phyloP scores from a whole-genome alignment of 2,113 vertebrate species.

The Rhineura floridana region DNA sequence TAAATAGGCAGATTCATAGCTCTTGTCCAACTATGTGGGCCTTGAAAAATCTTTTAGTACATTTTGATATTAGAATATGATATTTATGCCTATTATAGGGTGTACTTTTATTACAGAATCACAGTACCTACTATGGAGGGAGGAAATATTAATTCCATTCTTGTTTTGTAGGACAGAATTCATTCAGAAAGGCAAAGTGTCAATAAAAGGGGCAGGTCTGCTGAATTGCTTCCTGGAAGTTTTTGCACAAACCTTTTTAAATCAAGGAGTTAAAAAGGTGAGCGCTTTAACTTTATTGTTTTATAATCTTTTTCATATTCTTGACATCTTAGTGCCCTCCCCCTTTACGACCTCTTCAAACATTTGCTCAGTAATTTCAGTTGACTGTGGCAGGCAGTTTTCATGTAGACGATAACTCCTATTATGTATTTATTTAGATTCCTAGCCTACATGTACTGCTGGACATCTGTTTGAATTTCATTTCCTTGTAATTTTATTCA shows the following conservation, averaged over 20 bases:
- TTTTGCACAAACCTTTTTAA: constrained; percentile 55
- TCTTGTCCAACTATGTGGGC: neutral
- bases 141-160: neutral
- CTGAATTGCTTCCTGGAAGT: constrained; percentile 52
- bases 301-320: too few relatives aligned
- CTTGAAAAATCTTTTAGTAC: neutral
- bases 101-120: neutral
- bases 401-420: neutral
- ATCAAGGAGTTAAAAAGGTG: constrained; percentile 61
- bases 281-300: constrained; percentile 9
- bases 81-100: rapidly evolving
- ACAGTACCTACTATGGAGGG: rapidly evolving
- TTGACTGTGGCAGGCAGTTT: constrained; percentile 11
- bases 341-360: rapidly evolving
- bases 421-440: neutral
- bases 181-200: constrained; percentile 44
- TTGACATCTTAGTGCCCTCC: neutral
- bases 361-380: neutral
- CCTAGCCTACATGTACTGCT: neutral
- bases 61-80: neutral
- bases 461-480: neutral
- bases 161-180: constrained; percentile 48
- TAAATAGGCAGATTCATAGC: too few relatives aligned
- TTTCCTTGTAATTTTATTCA: neutral
- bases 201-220: constrained; percentile 51